These are phyloP conservation scores for Drosophila nannoptera DNA, from an alignment of 1,140 invertebrate genomes.

Conservation along the genomic window DNA sequence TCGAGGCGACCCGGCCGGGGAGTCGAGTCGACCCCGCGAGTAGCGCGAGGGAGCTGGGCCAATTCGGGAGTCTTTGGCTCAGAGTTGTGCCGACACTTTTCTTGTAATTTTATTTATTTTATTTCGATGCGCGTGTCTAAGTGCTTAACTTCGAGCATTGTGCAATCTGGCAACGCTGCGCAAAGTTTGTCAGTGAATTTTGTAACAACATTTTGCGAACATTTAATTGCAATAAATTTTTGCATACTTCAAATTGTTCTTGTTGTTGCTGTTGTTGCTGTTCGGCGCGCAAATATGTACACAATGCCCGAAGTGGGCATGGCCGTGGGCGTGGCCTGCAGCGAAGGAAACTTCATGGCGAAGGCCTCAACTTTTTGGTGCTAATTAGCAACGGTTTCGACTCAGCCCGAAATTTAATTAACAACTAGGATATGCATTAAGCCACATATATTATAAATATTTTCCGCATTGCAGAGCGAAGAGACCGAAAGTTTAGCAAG, in stretches of 20 bases:
- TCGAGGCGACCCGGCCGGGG: background rate
- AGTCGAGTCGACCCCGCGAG: no score
- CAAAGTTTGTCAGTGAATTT: background rate
- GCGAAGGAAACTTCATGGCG: background rate
- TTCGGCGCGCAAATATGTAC: slow-evolving; percentile 11
- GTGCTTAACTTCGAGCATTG: slow-evolving; percentile 56
- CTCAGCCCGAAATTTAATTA: slow-evolving; percentile 39
- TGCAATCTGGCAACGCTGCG: slow-evolving; percentile 44
- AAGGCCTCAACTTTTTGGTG: slow-evolving; percentile 16
- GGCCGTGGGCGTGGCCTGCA: background rate
- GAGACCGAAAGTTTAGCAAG: background rate
- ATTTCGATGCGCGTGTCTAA: slow-evolving; percentile 73
- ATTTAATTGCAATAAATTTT: slow-evolving; percentile 3
- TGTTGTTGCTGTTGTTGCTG: background rate
- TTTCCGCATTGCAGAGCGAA: background rate
- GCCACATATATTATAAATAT: slow-evolving; percentile 5
- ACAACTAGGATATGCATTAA: background rate
- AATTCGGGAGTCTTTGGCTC: no score
- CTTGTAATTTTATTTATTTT: slow-evolving; percentile 76
- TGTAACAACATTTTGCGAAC: slow-evolving; percentile 1
- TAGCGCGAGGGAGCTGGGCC: no score
- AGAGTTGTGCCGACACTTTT: background rate
- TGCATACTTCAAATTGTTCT: slow-evolving; percentile 33
- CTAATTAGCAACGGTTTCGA: slow-evolving; percentile 35
- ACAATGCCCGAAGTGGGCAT: background rate